phyloP scores from a whole-genome alignment of 2,888 invertebrate species.

The Hydriomena furcata region DNA sequence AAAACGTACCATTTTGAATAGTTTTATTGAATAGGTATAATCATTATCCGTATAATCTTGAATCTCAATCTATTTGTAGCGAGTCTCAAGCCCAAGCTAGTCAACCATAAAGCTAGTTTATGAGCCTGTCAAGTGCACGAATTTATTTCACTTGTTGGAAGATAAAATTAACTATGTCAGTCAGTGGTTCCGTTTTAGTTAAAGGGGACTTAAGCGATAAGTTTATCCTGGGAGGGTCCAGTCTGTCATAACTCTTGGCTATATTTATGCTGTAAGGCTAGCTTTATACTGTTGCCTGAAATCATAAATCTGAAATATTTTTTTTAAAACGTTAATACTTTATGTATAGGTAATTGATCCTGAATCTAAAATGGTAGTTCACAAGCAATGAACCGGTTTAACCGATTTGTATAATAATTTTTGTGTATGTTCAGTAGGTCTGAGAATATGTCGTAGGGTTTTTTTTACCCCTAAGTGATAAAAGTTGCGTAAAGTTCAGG shows the following conservation, averaged over 20 bases:
- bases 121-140: slow-evolving; percentile 37
- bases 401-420: too few relatives aligned
- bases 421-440: too few relatives aligned
- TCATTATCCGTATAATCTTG: not conserved
- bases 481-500: too few relatives aligned
- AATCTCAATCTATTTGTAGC: not conserved
- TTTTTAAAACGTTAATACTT: too few relatives aligned
- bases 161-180: slow-evolving; percentile 37
- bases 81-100: not conserved
- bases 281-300: not conserved
- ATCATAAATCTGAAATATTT: too few relatives aligned
- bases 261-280: slow-evolving; percentile 13
- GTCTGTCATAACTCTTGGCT: slow-evolving; percentile 20
- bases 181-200: slow-evolving; percentile 28
- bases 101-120: slow-evolving; percentile 43
- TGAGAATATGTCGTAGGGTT: too few relatives aligned
- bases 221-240: slow-evolving; percentile 22
- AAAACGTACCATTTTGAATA: too few relatives aligned
- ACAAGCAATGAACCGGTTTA: too few relatives aligned
- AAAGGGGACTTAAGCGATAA: slow-evolving; percentile 22
- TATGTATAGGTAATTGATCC: too few relatives aligned
- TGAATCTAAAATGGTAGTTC: too few relatives aligned
- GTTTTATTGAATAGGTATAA: too few relatives aligned
- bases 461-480: too few relatives aligned
- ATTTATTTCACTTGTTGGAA: slow-evolving; percentile 44